Evolutionary conservation across 2,888 invertebrate species (phyloP), one percentile per base, ranked within the genome.

Genomic region (Drosophila anomalata): DNA sequence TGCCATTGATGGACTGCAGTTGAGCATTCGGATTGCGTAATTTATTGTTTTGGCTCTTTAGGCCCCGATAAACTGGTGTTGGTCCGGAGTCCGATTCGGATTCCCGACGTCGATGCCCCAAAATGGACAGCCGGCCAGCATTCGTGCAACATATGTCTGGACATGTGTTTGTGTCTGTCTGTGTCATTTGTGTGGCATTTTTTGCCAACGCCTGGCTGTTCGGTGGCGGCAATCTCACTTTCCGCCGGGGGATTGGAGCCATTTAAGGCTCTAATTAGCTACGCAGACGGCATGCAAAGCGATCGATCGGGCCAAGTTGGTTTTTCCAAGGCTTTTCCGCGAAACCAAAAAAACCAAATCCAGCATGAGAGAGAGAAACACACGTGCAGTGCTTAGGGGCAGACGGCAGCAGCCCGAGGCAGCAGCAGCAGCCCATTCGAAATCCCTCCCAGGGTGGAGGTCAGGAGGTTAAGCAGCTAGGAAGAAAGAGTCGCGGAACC

Each of bases 21-120:
- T 84, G 89, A 87, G 89, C 89, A 78, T 80, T 85, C 81, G 88
- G 89, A 90, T 90, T 90, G 89, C 89, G 90, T 90, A 90, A 90
- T 90, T 90, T 90, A 90, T 90, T 86, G 90, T 88, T 89, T 83
- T 86, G 77, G 80, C 88, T 71, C 65, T 71, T 66, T 66, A 26
- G 50, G 82, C 78, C 80, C 84, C 88, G 84, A 87, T 85, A 88
- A 88, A 88, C 84, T 80, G 84, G 87, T 87, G 87, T 87, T 79
- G 82, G 69, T 5, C 22, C 12, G 11, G 44, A 44, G 11, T 44
- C 44, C 44, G 44, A 44, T 39, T 17, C 56, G 33, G 39, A 46
- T 56, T 66, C 65, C 67, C 65, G 65, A 78, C 72, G 71, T 79
- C 79, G 66, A 69, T 68, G 70, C 63, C 80, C 87, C 80, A 69